Percentiles rank a stretch among this genome's conserved stretches.
These are phyloP conservation scores for Drosophila merina DNA, from an alignment of 2,888 invertebrate genomes.

Conservation along the genomic window DNA sequence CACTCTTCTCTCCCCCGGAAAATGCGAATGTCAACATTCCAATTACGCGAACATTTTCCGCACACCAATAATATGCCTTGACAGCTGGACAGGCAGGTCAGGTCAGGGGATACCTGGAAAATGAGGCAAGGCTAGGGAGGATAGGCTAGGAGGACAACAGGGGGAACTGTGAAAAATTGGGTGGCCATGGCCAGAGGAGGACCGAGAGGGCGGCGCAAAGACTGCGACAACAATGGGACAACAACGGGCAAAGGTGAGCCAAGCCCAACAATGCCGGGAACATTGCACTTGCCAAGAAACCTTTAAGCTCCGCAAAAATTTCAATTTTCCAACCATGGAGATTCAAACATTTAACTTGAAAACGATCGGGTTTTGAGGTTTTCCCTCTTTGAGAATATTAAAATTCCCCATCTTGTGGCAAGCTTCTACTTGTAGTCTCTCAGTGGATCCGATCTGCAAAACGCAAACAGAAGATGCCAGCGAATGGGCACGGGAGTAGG, in stretches of 20 bases:
- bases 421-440: background rate
- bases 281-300: conserved; percentile 12
- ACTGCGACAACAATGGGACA: conserved; percentile 62
- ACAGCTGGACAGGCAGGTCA: conserved; percentile 55
- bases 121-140: background rate
- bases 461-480: conserved; percentile 62
- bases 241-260: conserved; percentile 66
- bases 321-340: too few relatives aligned
- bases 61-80: conserved; percentile 81
- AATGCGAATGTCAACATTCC: conserved; percentile 82
- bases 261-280: conserved; percentile 59
- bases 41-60: conserved; percentile 81
- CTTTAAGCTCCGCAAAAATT: too few relatives aligned
- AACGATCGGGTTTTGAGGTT: too few relatives aligned
- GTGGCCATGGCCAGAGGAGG: conserved; percentile 5
- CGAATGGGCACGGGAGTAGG: conserved; percentile 46
- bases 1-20: conserved; percentile 52
- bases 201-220: background rate
- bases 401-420: background rate
- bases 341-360: too few relatives aligned
- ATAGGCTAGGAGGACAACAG: too few relatives aligned
- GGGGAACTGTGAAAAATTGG: conserved; percentile 3
- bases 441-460: conserved; percentile 33
- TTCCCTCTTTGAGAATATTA: too few relatives aligned
- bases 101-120: background rate